A percentile compares a stretch with the other conserved stretches of the same genome.
phyloP scores from a whole-genome alignment of 2,888 invertebrate genomes.

The Biston stratarius region DNA sequence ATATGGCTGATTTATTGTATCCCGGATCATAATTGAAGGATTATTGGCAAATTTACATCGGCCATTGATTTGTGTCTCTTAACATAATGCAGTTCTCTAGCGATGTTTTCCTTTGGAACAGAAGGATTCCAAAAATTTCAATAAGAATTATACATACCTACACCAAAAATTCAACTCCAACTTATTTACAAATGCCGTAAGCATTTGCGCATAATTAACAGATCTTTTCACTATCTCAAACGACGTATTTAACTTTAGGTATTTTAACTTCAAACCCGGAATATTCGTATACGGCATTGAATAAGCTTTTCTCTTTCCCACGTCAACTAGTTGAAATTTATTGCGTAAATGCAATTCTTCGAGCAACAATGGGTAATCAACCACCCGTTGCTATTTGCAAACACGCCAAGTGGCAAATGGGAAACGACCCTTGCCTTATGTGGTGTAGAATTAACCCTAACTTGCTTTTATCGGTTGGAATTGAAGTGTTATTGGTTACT shows the following conservation, averaged over 20 bases:
- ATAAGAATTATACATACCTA: too few species aligned
- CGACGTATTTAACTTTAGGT: constrained; percentile 24
- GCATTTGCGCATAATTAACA: constrained; percentile 19
- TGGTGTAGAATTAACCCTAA: constrained; percentile 57
- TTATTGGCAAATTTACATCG: too few species aligned
- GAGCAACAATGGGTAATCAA: constrained; percentile 75
- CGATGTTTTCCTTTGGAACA: too few species aligned
- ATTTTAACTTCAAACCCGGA: constrained; percentile 30
- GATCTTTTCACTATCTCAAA: constrained; percentile 14
- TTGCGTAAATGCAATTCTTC: constrained; percentile 39
- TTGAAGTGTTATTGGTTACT: constrained; percentile 11
- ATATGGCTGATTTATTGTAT: too few species aligned
- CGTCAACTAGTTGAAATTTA: constrained; percentile 42
- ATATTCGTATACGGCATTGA: constrained; percentile 19
- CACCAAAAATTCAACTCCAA: background rate
- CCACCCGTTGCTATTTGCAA: constrained; percentile 77
- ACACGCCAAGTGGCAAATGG: constrained; percentile 54
- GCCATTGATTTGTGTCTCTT: too few species aligned
- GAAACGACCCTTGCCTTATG: constrained; percentile 42
- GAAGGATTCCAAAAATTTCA: too few species aligned
- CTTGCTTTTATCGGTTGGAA: constrained; percentile 2
- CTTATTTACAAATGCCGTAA: background rate
- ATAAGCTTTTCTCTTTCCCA: constrained; percentile 42
- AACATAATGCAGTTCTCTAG: too few species aligned
- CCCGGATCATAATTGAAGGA: too few species aligned